Base-by-base conservation (phyloP, 2,113 vertebrate genomes). In the Pterocles orientalis region DNA sequence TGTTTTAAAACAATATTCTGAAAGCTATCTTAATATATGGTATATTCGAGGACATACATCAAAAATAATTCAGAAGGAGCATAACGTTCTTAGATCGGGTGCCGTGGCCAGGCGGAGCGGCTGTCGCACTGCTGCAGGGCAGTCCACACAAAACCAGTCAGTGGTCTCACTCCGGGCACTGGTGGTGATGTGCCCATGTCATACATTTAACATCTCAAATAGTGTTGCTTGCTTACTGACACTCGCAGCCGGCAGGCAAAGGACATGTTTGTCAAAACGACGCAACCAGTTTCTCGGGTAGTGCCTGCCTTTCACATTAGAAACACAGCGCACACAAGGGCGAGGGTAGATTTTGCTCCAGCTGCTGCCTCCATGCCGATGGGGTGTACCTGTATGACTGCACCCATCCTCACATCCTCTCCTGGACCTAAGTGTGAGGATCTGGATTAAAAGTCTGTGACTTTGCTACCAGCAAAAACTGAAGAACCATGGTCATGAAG, bases 241-340 rank as follows among this genome's bases (percentile, higher is more conserved):
- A 12, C 36, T 50, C 14, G 92, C 89, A 84, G 34, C 45, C 43
- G 6, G 95, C 47, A 95, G 84, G 95, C 68, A 79, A 97, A 71
- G 82, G 69, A 72, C 33, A 31, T n/a, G 21, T 78, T 79, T 75
- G 72, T 51, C 82, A 94, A 15, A 36, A 84, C 41, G 91, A 62
- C 6, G 21, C 73, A 82, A 87, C 33, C 29, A 65, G 13, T 53
- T 84, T 47, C 90, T 87, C 18, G 0, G 12, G 45, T 15, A 16
- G 51, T 65, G 56, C 18, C 12, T 56, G 79, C 47, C 51, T 83
- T 86, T 90, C 56, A 29, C 31, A 6, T 79, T 39, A 48, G 79
- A 84, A 68, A 43, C 20, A 25, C 0, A 6, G 33, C 4, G 7
- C 70, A 41, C 21, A 10, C 18, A 14, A 60, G 14, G 53, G 21